Percentiles rank a stretch among this genome's conserved stretches.
Evolutionary conservation across 2,113 vertebrate species (phyloP).

Genomic region (Ptychochromis oligacanthus): DNA sequence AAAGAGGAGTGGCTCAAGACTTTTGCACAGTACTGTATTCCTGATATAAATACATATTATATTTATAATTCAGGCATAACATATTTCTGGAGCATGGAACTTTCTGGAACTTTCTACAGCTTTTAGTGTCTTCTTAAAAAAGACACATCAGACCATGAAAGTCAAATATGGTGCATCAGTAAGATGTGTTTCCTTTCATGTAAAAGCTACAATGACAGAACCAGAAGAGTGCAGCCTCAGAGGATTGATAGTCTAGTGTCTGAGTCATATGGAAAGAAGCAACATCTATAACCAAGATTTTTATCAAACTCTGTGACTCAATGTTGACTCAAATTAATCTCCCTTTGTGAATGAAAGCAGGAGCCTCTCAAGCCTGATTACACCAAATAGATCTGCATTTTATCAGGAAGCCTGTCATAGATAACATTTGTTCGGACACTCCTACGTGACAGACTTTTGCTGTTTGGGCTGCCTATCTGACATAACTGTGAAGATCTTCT

Average conservation of each 20-base stretch:
- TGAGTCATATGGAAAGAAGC: background rate
- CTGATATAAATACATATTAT: background rate
- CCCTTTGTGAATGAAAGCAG: conserved; percentile 9
- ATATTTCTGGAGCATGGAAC: background rate
- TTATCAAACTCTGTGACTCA: conserved; percentile 42
- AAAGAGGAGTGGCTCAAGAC: background rate
- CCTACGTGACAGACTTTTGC: background rate
- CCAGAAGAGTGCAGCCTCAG: background rate
- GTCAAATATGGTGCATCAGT: too few relatives aligned
- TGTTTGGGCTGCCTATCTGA: conserved; percentile 3
- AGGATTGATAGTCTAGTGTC: background rate
- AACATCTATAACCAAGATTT: conserved; percentile 39
- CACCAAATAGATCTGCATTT: conserved; percentile 48
- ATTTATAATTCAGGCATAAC: background rate
- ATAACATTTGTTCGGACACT: conserved; percentile 11
- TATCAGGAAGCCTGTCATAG: conserved; percentile 30
- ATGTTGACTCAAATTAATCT: conserved; percentile 42
- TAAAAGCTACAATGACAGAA: background rate
- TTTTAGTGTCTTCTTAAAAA: background rate
- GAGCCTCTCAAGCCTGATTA: conserved; percentile 41
- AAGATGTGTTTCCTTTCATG: too few relatives aligned
- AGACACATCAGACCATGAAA: background rate
- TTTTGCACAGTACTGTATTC: background rate
- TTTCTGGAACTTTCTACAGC: too few relatives aligned
- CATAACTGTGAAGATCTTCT: background rate